These are phyloP conservation scores for Emmelina monodactyla DNA, from an alignment of 2,888 invertebrate genomes.

Conservation along the genomic window DNA sequence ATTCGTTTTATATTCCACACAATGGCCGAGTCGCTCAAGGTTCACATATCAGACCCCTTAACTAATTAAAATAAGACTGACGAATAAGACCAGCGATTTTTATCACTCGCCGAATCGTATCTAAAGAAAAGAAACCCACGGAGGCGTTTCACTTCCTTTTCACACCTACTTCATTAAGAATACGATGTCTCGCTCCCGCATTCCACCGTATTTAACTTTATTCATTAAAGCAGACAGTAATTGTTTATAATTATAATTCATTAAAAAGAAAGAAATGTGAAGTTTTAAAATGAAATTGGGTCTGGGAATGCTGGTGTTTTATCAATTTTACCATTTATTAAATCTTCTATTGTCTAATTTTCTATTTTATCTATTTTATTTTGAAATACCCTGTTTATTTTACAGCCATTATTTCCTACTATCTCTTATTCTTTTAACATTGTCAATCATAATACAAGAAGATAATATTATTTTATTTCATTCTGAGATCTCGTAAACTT, in stretches of 20 bases:
- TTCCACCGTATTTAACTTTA: slow-evolving; percentile 38
- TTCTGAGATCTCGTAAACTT: too few species aligned
- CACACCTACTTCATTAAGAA: slow-evolving; percentile 23
- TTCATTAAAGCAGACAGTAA: slow-evolving; percentile 53
- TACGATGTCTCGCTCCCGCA: slow-evolving; percentile 31
- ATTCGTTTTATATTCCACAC: slow-evolving; percentile 50
- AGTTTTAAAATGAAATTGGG: too few species aligned
- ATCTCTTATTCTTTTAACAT: too few species aligned
- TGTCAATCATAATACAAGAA: too few species aligned
- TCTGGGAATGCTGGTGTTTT: too few species aligned
- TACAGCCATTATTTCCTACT: too few species aligned
- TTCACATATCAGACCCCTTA: slow-evolving; percentile 59
- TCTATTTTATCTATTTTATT: too few species aligned
- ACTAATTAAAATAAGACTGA: slow-evolving; percentile 61
- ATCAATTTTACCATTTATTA: too few species aligned
- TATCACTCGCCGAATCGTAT: slow-evolving; percentile 60
- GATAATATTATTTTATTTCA: too few species aligned
- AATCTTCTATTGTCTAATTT: too few species aligned
- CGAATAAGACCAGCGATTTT: slow-evolving; percentile 65
- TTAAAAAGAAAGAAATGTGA: too few species aligned
- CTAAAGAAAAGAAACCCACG: slow-evolving; percentile 42
- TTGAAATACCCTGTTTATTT: too few species aligned
- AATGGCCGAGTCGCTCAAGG: slow-evolving; percentile 47
- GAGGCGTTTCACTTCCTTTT: slow-evolving; percentile 53
- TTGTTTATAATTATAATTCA: slow-evolving; percentile 62